Conservation (phyloP, 2,797 vertebrate species). For the Glyptemys insculpta region DNA sequence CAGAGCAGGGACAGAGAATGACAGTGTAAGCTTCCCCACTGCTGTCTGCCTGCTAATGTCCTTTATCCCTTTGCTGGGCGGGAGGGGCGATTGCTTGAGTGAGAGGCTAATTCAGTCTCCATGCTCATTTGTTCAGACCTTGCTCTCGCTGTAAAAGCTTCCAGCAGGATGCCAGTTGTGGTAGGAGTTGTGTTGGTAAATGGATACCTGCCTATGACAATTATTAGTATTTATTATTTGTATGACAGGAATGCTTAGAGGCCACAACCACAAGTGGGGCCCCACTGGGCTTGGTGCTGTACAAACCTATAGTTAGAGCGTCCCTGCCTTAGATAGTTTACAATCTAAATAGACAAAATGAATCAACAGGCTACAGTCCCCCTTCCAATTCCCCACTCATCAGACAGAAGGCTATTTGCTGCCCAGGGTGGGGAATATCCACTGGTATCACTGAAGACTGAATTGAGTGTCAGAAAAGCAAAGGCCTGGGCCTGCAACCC, state of each 20-base stretch:
- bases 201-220: neutral
- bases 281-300: neutral
- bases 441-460: neutral
- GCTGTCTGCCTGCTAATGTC: neutral
- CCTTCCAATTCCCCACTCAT: neutral
- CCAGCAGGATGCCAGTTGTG: neutral
- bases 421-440: neutral
- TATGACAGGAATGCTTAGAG: neutral
- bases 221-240: neutral
- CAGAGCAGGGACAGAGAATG: neutral
- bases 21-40: neutral
- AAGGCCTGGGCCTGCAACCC: neutral
- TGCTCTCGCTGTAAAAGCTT: neutral
- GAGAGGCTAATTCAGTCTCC: neutral
- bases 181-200: constrained; percentile 13
- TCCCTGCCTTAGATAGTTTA: constrained; percentile 14
- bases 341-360: neutral
- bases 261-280: neutral
- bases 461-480: neutral
- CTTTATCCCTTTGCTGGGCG: neutral
- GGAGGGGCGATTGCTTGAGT: neutral
- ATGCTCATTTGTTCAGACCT: neutral
- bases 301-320: neutral
- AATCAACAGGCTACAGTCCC: neutral
- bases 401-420: neutral